phyloP scores from a whole-genome alignment of 2,888 invertebrate species.

The Griposia aprilina region DNA sequence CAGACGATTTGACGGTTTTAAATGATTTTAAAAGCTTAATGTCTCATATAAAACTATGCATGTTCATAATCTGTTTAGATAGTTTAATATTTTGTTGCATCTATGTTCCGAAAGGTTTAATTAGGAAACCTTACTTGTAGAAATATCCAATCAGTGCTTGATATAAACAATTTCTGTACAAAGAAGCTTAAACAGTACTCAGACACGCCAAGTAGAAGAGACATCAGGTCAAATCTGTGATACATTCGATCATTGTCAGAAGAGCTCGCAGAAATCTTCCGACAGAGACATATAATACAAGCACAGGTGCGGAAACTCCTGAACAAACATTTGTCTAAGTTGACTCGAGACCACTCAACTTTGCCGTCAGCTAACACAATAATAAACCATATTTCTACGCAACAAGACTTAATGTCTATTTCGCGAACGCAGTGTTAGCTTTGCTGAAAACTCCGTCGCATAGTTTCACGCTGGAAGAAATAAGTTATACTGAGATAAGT shows the following conservation, averaged over 20 bases:
- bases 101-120: neutral
- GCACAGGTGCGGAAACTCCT: conserved; percentile 77
- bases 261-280: conserved; percentile 69
- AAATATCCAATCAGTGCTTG: neutral
- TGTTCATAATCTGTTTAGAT: neutral
- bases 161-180: neutral
- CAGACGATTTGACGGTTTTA: neutral
- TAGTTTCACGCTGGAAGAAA: conserved; percentile 66
- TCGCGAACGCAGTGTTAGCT: conserved; percentile 35
- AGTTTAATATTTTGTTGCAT: too few species aligned
- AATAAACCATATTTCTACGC: conserved; percentile 59
- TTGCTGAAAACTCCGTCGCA: conserved; percentile 63
- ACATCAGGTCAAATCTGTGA: conserved; percentile 60
- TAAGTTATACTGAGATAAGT: conserved; percentile 68
- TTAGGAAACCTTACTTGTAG: neutral
- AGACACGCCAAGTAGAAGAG: conserved; percentile 21
- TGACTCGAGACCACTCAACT: conserved; percentile 66
- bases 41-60: neutral
- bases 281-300: conserved; percentile 76
- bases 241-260: conserved; percentile 79
- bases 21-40: neutral
- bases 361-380: conserved; percentile 62
- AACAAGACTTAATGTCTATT: conserved; percentile 54
- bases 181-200: neutral
- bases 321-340: conserved; percentile 80